Evolutionary conservation across 2,113 vertebrate species (phyloP).

Genomic region (Prunella himalayana): DNA sequence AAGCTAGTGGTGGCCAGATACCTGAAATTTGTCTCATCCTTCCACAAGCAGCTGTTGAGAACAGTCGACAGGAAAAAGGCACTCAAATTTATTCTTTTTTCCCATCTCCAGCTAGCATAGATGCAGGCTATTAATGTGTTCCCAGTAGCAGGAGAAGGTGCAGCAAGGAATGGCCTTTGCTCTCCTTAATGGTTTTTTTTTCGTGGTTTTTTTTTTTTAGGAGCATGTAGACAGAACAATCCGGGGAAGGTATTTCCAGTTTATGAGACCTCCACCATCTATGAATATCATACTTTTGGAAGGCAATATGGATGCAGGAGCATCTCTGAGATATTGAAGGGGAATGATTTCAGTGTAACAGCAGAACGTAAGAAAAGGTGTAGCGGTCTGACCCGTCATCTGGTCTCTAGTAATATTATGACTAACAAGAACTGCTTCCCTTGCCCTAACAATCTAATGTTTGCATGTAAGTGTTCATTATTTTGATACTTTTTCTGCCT

Average conservation of each 20-base stretch:
- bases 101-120: not conserved
- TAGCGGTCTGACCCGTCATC: not conserved
- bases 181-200: not conserved
- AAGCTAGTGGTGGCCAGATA: not conserved
- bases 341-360: not conserved
- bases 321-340: not conserved
- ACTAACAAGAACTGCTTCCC: not conserved
- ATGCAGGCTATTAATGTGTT: not conserved
- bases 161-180: not conserved
- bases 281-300: not conserved
- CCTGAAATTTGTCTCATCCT: not conserved
- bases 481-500: not conserved
- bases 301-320: not conserved
- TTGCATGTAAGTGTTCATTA: not conserved
- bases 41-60: not conserved
- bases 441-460: not conserved
- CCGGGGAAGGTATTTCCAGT: not conserved
- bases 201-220: not conserved
- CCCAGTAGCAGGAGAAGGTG: not conserved
- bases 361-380: not conserved
- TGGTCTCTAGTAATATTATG: not conserved
- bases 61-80: not conserved
- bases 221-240: fast-evolving
- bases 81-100: not conserved
- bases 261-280: not conserved